Base-by-base conservation (phyloP, 2,888 invertebrate genomes). In the Calameuta pallipes region DNA sequence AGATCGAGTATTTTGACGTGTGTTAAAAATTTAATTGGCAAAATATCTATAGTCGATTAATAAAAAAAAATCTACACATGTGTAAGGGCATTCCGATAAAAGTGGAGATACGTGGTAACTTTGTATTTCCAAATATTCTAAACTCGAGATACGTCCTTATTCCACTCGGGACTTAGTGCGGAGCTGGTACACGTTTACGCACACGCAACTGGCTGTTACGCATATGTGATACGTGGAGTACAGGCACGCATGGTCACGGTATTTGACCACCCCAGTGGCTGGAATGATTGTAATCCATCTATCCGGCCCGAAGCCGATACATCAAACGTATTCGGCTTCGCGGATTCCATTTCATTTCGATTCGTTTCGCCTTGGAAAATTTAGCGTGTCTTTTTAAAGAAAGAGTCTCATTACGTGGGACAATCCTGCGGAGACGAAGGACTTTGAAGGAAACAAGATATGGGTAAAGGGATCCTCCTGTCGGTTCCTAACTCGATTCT, bases 251-350 rank as follows among this genome's bases (percentile, higher is more conserved):
- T 88, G 90, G 90, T 91, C 91, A 91, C 91, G 91, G 88, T 91
- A 87, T 89, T 91, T 91, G 91, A 89, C 89, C 91, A 91, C 91
- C 91, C 91, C 87, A 86, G 85, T 83, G 87, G 84, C 86, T 86
- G 87, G 88, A 91, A 91, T 91, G 88, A 91, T 91, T 90, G 90
- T 91, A 91, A 91, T 91, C 91, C 90, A 90, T 91, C 91, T 91
- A 90, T 91, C 91, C 91, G 90, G 91, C 87, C 86, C 80, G 82
- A 85, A 84, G 86, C 87, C 87, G 87, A 89, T 90, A 89, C 89
- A 87, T 90, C 89, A 88, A 89, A 90, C 84, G 86, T 84, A 81
- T 82, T 83, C 79, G 84, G 76, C 77, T 80, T 78, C 81, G 77
- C 77, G 81, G 81, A 81, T 83, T 83, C 77, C 80, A 83, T 83